Conservation (phyloP, 2,797 vertebrate genomes). For the Ataeniobius toweri region DNA sequence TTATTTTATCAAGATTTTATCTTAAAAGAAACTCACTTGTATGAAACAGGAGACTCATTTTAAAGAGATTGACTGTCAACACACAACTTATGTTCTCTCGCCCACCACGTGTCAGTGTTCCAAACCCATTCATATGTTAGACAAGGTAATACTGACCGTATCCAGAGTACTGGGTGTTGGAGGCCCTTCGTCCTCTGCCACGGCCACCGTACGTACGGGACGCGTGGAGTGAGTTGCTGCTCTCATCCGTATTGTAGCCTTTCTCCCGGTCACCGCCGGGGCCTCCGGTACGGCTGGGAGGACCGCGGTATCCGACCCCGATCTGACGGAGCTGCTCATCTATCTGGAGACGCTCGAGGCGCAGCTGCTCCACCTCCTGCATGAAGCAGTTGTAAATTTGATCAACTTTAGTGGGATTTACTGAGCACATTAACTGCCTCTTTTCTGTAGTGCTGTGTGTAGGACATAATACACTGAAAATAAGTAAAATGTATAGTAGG, state of each 20-base stretch:
- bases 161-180: constrained; percentile 83
- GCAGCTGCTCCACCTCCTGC: constrained; percentile 91
- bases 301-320: constrained; percentile 86
- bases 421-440: no score
- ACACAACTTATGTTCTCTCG: no score
- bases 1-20: no score
- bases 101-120: no score
- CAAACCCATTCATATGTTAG: no score
- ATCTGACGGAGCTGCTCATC: constrained; percentile 93
- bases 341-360: constrained; percentile 89
- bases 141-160: constrained; percentile 78
- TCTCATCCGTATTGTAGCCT: constrained; percentile 87
- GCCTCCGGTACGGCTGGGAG: constrained; percentile 74
- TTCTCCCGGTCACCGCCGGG: constrained; percentile 79
- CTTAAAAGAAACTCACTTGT: no score
- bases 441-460: no score
- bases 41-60: no score
- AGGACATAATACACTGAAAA: no score
- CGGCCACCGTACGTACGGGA: constrained; percentile 88
- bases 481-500: no score
- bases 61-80: no score
- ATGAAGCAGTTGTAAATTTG: background rate
- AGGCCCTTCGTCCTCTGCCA: constrained; percentile 84
- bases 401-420: background rate
- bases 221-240: constrained; percentile 86